Evolutionary conservation across 2,888 invertebrate genomes (phyloP).

Genomic region (Sinelater perroti): DNA sequence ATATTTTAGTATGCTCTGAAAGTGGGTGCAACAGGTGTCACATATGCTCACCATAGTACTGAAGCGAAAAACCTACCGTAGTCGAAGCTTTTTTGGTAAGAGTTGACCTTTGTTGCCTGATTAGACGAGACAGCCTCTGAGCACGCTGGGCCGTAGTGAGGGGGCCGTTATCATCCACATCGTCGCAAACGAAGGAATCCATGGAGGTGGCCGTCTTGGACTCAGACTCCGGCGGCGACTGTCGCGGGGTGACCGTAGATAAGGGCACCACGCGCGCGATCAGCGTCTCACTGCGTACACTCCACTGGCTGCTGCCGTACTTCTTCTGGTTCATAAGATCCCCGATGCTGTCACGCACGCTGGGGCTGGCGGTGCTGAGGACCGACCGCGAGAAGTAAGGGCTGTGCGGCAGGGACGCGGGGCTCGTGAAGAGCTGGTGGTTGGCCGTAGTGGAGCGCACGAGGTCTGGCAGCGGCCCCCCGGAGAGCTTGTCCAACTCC

Average conservation of each 20-base stretch:
- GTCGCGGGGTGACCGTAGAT: constrained; percentile 72
- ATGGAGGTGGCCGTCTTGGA: constrained; percentile 29
- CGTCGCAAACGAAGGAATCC: constrained; percentile 44
- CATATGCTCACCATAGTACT: neutral
- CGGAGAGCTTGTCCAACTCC: constrained; percentile 71
- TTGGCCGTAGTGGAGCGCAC: constrained; percentile 62
- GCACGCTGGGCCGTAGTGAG: constrained; percentile 76
- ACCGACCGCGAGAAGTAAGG: constrained; percentile 63
- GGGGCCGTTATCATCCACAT: constrained; percentile 64
- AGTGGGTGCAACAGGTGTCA: constrained; percentile 12
- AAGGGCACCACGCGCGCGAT: constrained; percentile 77
- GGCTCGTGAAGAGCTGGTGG: constrained; percentile 59
- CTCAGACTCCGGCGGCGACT: constrained; percentile 60
- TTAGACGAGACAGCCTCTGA: constrained; percentile 71
- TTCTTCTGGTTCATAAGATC: constrained; percentile 81
- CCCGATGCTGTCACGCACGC: constrained; percentile 72
- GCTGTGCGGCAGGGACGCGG: constrained; percentile 64
- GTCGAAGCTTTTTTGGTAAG: constrained; percentile 10
- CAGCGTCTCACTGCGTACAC: constrained; percentile 75
- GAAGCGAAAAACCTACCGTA: constrained; percentile 1
- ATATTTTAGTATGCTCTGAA: too few relatives aligned
- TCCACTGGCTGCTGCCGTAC: constrained; percentile 76
- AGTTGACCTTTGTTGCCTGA: constrained; percentile 68
- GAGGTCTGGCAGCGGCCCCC: constrained; percentile 58
- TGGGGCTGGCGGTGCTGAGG: constrained; percentile 55